Conservation (phyloP, 92 coral and sea anemone genomes). For the Bergia puertoricense region DNA sequence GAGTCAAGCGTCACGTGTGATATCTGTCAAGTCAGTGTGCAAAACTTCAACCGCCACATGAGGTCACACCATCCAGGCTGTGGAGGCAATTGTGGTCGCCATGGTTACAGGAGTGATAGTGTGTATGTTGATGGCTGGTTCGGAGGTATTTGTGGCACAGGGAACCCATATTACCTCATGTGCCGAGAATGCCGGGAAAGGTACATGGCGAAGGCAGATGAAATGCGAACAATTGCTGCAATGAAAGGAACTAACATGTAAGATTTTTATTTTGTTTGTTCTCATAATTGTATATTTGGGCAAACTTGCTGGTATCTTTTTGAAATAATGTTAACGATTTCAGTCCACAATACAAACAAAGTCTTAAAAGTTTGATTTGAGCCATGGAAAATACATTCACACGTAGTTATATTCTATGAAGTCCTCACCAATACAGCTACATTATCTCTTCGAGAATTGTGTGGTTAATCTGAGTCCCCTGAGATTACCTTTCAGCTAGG, state of each 20-base stretch:
- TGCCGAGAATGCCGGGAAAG: constrained; percentile 84
- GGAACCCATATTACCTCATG: constrained; percentile 76
- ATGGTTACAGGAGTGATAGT: constrained; percentile 92
- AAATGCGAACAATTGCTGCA: constrained; percentile 73
- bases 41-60: constrained; percentile 83
- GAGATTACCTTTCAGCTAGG: too few species aligned
- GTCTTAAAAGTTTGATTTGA: too few species aligned
- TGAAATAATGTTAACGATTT: too few species aligned
- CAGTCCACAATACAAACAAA: too few species aligned
- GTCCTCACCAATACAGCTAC: too few species aligned
- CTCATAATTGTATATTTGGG: too few species aligned
- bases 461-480: too few species aligned
- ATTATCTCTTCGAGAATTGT: too few species aligned
- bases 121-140: constrained; percentile 91
- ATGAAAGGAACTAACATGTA: constrained; percentile 80
- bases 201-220: constrained; percentile 82
- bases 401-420: too few species aligned
- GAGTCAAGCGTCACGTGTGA: constrained; percentile 68
- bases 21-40: constrained; percentile 72
- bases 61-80: constrained; percentile 86
- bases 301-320: too few species aligned
- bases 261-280: constrained; percentile 22
- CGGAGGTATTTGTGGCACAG: constrained; percentile 95
- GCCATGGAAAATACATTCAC: too few species aligned
- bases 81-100: constrained; percentile 94